Evolutionary conservation across 2,888 invertebrate genomes (phyloP).

Genomic region (Drosophila glabriapex): DNA sequence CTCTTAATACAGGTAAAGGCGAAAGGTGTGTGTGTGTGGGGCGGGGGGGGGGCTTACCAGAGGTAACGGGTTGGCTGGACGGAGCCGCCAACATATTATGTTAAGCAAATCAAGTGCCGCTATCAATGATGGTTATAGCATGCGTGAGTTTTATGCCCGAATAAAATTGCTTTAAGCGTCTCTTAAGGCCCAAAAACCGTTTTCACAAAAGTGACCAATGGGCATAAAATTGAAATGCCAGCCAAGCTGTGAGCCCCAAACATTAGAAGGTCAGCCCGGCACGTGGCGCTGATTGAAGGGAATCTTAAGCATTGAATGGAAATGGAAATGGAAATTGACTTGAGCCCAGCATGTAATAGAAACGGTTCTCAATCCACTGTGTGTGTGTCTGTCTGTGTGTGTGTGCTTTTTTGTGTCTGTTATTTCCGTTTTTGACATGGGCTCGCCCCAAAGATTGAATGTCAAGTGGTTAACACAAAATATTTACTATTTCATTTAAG

Average conservation of each 20-base stretch:
- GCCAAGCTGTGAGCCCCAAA: slow-evolving; percentile 38
- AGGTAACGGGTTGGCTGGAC: background rate
- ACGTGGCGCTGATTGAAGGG: slow-evolving; percentile 48
- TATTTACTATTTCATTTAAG: slow-evolving; percentile 42
- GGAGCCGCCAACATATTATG: slow-evolving; percentile 41
- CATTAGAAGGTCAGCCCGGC: slow-evolving; percentile 41
- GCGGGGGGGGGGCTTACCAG: background rate
- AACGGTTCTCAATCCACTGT: slow-evolving; percentile 33
- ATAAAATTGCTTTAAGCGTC: slow-evolving; percentile 56
- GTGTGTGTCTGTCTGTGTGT: background rate
- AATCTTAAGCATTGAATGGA: slow-evolving; percentile 37
- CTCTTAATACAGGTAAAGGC: slow-evolving; percentile 29
- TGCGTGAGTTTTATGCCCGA: slow-evolving; percentile 61
- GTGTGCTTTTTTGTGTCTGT: slow-evolving; percentile 1
- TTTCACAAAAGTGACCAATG: slow-evolving; percentile 46
- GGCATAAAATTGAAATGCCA: slow-evolving; percentile 55
- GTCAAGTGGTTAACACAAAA: slow-evolving; percentile 41
- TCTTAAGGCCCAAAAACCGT: slow-evolving; percentile 27
- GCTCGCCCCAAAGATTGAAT: slow-evolving; percentile 37
- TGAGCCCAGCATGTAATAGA: slow-evolving; percentile 38
- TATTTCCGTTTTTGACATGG: slow-evolving; percentile 46
- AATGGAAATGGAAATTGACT: slow-evolving; percentile 51
- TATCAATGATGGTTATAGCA: slow-evolving; percentile 65
- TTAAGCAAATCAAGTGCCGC: slow-evolving; percentile 65
- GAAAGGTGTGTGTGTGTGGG: background rate